A percentile compares a stretch with the other conserved stretches of the same genome.
These are phyloP conservation scores for Ciona savignyi DNA, from an alignment of 23 tunicate species.

Conservation along the genomic window DNA sequence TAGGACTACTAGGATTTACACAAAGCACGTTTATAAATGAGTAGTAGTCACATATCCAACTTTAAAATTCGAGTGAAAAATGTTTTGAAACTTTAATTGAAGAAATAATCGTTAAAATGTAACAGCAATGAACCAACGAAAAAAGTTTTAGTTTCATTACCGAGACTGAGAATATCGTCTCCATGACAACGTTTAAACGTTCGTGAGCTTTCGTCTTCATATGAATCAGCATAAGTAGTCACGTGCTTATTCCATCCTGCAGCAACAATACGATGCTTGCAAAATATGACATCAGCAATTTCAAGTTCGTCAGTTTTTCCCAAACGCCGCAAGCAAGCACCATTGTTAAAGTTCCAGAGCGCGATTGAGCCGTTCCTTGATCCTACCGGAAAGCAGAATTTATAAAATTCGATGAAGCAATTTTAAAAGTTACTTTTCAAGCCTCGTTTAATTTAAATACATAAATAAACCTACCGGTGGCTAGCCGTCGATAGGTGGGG, in stretches of 20 bases:
- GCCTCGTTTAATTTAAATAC: background rate
- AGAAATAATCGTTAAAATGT: background rate
- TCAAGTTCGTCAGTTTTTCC: slow-evolving; percentile 10
- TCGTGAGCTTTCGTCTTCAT: slow-evolving; percentile 21
- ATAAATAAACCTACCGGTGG: slow-evolving; percentile 17
- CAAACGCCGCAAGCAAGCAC: slow-evolving; percentile 25
- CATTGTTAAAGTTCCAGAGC: slow-evolving; percentile 64
- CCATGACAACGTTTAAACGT: slow-evolving; percentile 13
- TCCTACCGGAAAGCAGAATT: background rate
- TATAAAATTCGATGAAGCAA: too few species aligned
- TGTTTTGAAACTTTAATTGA: background rate
- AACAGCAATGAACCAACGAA: too few species aligned
- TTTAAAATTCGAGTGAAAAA: too few species aligned
- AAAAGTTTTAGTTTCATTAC: background rate
- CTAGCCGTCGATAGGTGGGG: slow-evolving; percentile 39
- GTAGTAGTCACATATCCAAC: too few species aligned
- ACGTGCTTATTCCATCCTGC: slow-evolving; percentile 50
- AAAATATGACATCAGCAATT: slow-evolving; percentile 14
- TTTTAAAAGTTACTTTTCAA: too few species aligned
- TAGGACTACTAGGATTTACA: too few species aligned
- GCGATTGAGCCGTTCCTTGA: slow-evolving; percentile 22
- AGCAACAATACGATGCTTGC: slow-evolving; percentile 17
- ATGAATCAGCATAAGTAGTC: slow-evolving; percentile 23
- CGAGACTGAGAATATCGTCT: slow-evolving; percentile 37
- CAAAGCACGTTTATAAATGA: too few species aligned